A percentile compares a stretch with the other conserved stretches of the same genome.
Evolutionary conservation across 2,888 invertebrate genomes (phyloP).

Genomic region (Dusona sp.): DNA sequence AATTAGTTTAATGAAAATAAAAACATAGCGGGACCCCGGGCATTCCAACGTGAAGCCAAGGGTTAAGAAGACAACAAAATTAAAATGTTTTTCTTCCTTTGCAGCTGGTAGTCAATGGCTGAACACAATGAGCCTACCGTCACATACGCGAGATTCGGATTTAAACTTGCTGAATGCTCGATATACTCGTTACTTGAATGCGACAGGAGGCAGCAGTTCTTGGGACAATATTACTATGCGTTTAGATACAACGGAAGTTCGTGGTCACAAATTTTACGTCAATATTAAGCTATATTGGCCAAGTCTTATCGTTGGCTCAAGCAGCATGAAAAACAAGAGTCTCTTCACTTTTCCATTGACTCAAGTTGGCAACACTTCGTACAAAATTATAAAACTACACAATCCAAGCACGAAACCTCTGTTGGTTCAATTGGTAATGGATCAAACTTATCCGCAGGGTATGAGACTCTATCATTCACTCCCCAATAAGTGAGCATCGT

Average conservation of each 20-base stretch:
- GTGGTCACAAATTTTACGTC: constrained; percentile 88
- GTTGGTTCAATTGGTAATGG: constrained; percentile 90
- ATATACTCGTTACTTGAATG: constrained; percentile 87
- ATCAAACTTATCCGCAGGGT: constrained; percentile 89
- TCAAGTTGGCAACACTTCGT: constrained; percentile 89
- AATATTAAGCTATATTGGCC: constrained; percentile 91
- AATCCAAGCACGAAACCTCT: constrained; percentile 91
- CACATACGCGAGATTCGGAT: constrained; percentile 90
- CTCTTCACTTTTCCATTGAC: constrained; percentile 89
- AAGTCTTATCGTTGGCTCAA: constrained; percentile 82
- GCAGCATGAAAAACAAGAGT: constrained; percentile 83
- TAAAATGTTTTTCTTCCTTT: constrained; percentile 65
- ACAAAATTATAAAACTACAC: constrained; percentile 88
- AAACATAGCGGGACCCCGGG: too few species aligned
- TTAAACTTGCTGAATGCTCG: constrained; percentile 88
- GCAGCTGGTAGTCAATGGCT: constrained; percentile 89
- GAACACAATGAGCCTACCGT: constrained; percentile 88
- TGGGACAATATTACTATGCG: constrained; percentile 90
- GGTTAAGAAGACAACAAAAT: too few species aligned
- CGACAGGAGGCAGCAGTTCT: constrained; percentile 82
- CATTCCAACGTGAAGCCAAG: too few species aligned
- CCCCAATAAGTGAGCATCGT: constrained; percentile 83
- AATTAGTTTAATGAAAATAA: too few species aligned
- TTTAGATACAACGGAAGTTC: constrained; percentile 90
- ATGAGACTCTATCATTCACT: constrained; percentile 86